phyloP scores from a whole-genome alignment of 2,888 invertebrate species.

The Nebria salina region DNA sequence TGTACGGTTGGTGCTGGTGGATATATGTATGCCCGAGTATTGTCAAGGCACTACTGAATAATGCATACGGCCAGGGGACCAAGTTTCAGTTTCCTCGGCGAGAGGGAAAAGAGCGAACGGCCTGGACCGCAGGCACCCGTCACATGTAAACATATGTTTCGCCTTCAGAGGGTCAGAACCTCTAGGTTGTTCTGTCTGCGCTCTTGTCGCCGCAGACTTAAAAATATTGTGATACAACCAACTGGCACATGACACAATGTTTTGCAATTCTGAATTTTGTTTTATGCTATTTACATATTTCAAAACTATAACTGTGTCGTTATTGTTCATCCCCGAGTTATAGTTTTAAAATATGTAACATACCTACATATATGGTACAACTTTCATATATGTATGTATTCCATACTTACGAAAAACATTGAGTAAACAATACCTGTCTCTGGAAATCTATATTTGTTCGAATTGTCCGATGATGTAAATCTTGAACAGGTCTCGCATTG shows the following conservation, averaged over 20 bases:
- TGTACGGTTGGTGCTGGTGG: conserved; percentile 21
- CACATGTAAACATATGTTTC: conserved; percentile 17
- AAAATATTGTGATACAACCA: neutral
- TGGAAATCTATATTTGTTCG: conserved; percentile 97
- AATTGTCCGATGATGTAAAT: conserved; percentile 90
- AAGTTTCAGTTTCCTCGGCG: conserved; percentile 42
- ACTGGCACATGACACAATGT: neutral
- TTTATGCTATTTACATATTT: neutral
- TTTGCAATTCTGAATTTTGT: neutral
- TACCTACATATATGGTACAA: too few relatives aligned
- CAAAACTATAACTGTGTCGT: neutral
- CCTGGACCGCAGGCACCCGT: conserved; percentile 11
- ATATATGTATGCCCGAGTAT: conserved; percentile 3
- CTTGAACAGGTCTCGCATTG: conserved; percentile 94
- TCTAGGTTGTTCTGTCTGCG: neutral
- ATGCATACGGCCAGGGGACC: conserved; percentile 43
- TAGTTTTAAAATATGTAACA: too few relatives aligned
- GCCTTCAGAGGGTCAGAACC: neutral
- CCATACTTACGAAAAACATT: too few relatives aligned
- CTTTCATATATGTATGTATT: too few relatives aligned
- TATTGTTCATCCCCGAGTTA: too few relatives aligned
- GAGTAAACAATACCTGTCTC: conserved; percentile 47
- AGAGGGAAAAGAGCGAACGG: neutral
- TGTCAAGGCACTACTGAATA: conserved; percentile 34
- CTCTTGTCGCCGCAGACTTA: neutral